Base-by-base conservation (phyloP, 2,888 invertebrate species). In the Trichacis sp. region DNA sequence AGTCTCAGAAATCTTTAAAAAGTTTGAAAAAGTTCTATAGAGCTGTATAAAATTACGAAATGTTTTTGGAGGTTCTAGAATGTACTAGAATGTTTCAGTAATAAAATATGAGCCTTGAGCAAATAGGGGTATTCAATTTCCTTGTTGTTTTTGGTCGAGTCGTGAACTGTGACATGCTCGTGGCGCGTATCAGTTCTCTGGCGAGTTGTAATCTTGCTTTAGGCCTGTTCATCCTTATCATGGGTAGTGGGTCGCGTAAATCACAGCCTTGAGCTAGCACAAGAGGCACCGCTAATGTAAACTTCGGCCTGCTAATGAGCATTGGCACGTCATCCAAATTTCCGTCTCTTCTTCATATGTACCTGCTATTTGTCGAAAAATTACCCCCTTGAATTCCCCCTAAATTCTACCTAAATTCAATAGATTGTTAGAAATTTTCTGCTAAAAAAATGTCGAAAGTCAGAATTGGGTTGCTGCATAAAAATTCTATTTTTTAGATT, bases 261-360 rank as follows among this genome's bases (percentile, higher is more conserved):
- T 81, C 81, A 79, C 77, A 79, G 77, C 78, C 79, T 80, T 80
- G 79, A 77, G 77, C 75, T 76, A 64, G 71, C 71, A 69, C 73
- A 46, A 50, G 49, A 15, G 54, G 45, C 45, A 47, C 40, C 36
- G 54, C 59, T 48, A 52, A 71, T 68, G 72, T 72, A 73, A 75
- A 70, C 76, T 74, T 75, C 61, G 70, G 68, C 72, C 77, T 79
- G 77, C 77, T 79, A 80, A 80, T 77, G 76, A 78, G 77, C 73
- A 73, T 69, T 69, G 68, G 58, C 48, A 65, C 66, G 58, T 69
- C 61, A 71, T 14, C 53, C 47, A 53, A 42, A 46, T 52, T 50
- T 54, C 50, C 63, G 47, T 43, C 51, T 58, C 49, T 43, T 51
- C 42, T 40, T 15, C 18, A 43, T n/a, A n/a, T n/a, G n/a, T n/a